Conservation (phyloP, 2,113 vertebrate genomes). For the Fregata magnificens region DNA sequence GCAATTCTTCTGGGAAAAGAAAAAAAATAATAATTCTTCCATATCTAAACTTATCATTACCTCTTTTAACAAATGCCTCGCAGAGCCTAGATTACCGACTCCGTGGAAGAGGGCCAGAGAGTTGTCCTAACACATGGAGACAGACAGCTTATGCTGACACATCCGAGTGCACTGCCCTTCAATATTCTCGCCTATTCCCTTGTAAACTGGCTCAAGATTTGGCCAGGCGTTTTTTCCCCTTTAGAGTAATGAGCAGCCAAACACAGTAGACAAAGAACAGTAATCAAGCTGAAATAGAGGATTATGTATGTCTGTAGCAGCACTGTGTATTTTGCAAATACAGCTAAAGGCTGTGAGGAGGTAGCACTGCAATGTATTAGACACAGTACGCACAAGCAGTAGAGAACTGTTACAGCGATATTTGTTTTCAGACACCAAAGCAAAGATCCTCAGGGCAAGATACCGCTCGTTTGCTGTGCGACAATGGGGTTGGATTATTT, state of each 20-base stretch:
- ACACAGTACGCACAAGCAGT: fast-evolving
- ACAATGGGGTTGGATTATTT: not conserved
- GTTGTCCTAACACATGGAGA: not conserved
- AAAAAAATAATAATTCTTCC: not conserved
- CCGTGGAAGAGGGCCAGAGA: not conserved
- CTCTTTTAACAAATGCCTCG: not conserved
- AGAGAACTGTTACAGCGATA: fast-evolving
- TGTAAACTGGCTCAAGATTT: not conserved
- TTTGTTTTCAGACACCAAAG: not conserved
- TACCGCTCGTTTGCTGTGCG: not conserved
- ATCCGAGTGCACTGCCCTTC: not conserved
- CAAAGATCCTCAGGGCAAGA: not conserved
- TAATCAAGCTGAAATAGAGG: not conserved
- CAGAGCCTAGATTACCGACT: not conserved
- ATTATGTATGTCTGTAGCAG: not conserved
- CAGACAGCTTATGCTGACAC: not conserved
- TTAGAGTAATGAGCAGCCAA: not conserved
- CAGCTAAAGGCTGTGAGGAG: not conserved
- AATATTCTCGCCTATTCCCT: not conserved
- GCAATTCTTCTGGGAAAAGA: not conserved
- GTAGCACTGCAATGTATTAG: not conserved
- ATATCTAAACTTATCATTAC: not conserved
- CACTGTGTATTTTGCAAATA: not conserved
- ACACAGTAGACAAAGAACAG: not conserved
- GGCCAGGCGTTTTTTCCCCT: not conserved